Evolutionary conservation across 2,797 vertebrate species (phyloP), one percentile per base, ranked within the genome.

Genomic region (Diglossa cyanea): DNA sequence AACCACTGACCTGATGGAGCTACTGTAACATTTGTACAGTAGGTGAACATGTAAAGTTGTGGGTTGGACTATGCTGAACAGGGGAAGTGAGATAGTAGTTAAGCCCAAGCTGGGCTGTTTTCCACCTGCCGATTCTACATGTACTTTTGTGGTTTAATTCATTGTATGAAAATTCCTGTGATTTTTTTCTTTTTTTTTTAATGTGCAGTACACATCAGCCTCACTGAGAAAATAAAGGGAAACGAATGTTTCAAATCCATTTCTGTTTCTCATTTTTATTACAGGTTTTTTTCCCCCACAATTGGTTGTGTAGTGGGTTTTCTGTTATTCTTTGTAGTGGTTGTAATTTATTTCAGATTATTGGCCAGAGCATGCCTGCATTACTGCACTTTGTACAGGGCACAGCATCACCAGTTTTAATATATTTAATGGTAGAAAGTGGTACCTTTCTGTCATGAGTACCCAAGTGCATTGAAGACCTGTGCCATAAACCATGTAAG

Each of bases 141-240:
- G 99, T 99, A 99, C 98, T 98, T 98, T 98, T 98, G 98, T 99
- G 98, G 98, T 99, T 99, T 98, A 98, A 99, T 98, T 98, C 98
- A 99, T 98, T 99, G 98, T 99, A 99, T 98, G 96, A 97, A 98
- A 98, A 98, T 99, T 99, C 98, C 98, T 99, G 98, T 99, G 98
- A 98, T 98, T 98, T 99, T 98, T 96, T 98, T 96, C n/a, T 97
- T 11, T 73, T 94, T 98, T 89, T 91, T 94, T 73, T 45, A 98
- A 99, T 99, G 99, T 99, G 98, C 98, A 98, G 98, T 99, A 99
- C 98, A 98, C 98, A 99, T 99, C 98, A 98, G 99, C 98, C 98
- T 99, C 98, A 99, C 98, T 98, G 99, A 99, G 98, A 98, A 99
- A 99, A 99, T 99, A 99, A 99, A 99, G 99, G 98, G 98, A 99